phyloP scores from a whole-genome alignment of 2,888 invertebrate species.

The Brachylomia viminalis region DNA sequence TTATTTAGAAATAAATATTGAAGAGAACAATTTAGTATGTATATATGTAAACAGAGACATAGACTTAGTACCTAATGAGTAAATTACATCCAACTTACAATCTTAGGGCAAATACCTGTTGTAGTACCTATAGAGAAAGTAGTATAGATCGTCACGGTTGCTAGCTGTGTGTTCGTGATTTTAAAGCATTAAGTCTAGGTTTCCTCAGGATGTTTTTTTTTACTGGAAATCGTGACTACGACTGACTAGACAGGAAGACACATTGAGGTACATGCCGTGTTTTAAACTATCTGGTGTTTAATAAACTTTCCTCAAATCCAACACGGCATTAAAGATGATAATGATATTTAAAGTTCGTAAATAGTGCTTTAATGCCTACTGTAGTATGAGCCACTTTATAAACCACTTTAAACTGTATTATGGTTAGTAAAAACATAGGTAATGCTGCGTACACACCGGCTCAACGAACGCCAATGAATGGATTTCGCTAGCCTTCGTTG shows the following conservation, averaged over 20 bases:
- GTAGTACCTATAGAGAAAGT: neutral
- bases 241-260: neutral
- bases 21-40: conserved; percentile 2
- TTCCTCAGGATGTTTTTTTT: neutral
- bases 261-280: too few relatives aligned
- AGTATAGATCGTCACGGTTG: neutral
- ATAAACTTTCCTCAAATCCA: too few relatives aligned
- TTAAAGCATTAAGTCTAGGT: neutral
- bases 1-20: conserved; percentile 31
- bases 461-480: too few relatives aligned
- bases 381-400: too few relatives aligned
- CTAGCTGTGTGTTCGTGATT: neutral
- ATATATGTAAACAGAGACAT: neutral
- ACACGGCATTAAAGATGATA: too few relatives aligned
- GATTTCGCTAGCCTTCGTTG: too few relatives aligned
- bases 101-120: neutral
- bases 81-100: conserved; percentile 19
- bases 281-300: too few relatives aligned
- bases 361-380: too few relatives aligned
- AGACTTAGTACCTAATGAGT: neutral
- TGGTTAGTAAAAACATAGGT: too few relatives aligned
- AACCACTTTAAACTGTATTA: too few relatives aligned
- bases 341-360: too few relatives aligned
- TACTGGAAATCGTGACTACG: neutral
- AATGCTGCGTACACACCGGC: too few relatives aligned